Base-by-base conservation (phyloP, 2,113 vertebrate genomes). In the Notothenia coriiceps region DNA sequence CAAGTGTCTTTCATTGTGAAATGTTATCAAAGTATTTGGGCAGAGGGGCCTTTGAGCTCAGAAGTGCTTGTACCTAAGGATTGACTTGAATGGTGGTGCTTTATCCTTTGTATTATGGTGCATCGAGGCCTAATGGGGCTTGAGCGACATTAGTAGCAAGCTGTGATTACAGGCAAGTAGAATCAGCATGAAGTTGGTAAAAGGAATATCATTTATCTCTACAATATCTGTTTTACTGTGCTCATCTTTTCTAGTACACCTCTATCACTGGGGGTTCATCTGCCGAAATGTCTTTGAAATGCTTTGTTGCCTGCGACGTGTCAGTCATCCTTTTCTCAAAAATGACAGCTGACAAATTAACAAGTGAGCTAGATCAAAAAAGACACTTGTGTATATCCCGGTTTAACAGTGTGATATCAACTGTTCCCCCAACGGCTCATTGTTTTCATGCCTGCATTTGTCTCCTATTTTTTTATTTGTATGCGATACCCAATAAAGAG, bases 381-480 rank as follows among this genome's bases (percentile, higher is more conserved):
- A 29, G 29, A 29, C 29, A 29, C 29, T 29, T 29, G 29, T 3
- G 8, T 6, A 7, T 7, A 40, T 40, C 35, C 35, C 35, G 35
- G 5, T 40, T 40, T 40, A 40, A 40, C 35, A 6, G 7, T 40
- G 50, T 64, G 64, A 70, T 55, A 55, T 59, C 68, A 74, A 33
- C 72, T 14, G 79, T 60, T 80, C 71, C 7, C 35, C 54, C 56
- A 57, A 68, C 62, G 72, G 68, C 79, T 70, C 1, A 64, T 90
- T 83, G 61, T 78, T 71, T 81, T 68, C 43, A 59, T 15, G 49
- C 70, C 63, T 82, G 81, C 47, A 2, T 85, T 70, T 69, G 65
- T 83, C 46, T 70, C 2, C 2, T 77, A 79, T 79, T 56, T 59
- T 70, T 77, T 82, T 76, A 62, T 70, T 77, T 78, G n/a, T 70